Percentiles rank a stretch among this genome's conserved stretches.
These are phyloP conservation scores for Centropyge bicolor DNA, from an alignment of 2,797 vertebrate species.

Conservation along the genomic window DNA sequence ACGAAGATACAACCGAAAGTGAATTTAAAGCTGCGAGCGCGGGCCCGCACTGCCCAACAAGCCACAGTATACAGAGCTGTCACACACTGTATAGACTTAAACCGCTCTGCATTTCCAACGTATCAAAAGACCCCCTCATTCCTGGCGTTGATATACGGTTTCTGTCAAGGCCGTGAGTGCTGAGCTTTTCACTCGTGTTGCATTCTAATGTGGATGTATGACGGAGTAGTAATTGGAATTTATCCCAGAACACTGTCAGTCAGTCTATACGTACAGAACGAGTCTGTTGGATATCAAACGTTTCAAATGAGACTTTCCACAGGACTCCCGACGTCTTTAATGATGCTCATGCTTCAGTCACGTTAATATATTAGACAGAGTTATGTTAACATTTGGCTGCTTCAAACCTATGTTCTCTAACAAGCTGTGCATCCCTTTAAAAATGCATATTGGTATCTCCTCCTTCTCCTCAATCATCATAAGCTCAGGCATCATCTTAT, in stretches of 20 bases:
- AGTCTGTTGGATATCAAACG: conserved; percentile 10
- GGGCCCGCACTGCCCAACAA: conserved; percentile 23
- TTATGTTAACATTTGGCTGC: no score
- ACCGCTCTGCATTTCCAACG: conserved; percentile 24
- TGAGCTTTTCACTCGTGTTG: conserved; percentile 43
- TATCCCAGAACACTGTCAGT: conserved; percentile 28
- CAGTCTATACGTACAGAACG: conserved; percentile 7
- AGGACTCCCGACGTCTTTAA: conserved; percentile 25
- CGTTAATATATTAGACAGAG: no score
- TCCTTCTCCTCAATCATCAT: not conserved
- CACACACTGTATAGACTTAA: conserved; percentile 52
- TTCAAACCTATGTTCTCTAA: no score
- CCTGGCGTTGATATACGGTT: conserved; percentile 44
- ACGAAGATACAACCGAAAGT: conserved; percentile 56
- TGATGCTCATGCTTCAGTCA: not conserved
- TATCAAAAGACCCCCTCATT: conserved; percentile 50
- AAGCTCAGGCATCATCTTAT: not conserved
- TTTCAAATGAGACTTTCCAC: conserved; percentile 19
- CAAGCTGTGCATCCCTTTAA: not conserved
- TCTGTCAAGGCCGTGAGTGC: conserved; percentile 35
- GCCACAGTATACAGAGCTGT: conserved; percentile 60
- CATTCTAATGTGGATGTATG: conserved; percentile 43
- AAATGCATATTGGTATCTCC: not conserved
- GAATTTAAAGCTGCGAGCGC: conserved; percentile 37
- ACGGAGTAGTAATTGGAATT: conserved; percentile 45